Conservation (phyloP, 37 sponge, comb jelly and placozoan species). For the Geodia barretti region DNA sequence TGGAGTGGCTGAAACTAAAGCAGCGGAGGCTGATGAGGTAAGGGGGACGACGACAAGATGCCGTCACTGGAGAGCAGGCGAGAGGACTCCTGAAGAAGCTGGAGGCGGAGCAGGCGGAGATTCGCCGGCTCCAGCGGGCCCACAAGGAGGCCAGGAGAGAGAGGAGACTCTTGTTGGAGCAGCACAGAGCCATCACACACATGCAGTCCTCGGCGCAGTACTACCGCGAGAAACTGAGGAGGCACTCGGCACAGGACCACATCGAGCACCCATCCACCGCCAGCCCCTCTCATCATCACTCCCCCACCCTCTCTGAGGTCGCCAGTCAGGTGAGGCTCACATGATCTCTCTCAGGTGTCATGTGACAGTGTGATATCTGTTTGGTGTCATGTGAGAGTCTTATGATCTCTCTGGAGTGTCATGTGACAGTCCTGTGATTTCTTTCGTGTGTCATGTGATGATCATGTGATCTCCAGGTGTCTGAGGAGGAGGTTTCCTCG, state of each 20-base stretch:
- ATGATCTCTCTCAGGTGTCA: neutral
- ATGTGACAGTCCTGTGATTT: too few relatives aligned
- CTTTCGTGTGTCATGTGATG: too few relatives aligned
- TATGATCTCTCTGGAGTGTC: too few relatives aligned
- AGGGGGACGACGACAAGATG: conserved; percentile 90
- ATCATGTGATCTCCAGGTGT: too few relatives aligned
- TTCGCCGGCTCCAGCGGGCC: conserved; percentile 57
- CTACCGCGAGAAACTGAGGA: conserved; percentile 55
- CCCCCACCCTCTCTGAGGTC: neutral
- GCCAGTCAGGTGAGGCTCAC: neutral
- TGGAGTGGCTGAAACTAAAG: conserved; percentile 72
- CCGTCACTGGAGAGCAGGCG: conserved; percentile 70
- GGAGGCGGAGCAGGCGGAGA: conserved; percentile 84
- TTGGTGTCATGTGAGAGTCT: neutral
- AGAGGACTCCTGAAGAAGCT: conserved; percentile 68
- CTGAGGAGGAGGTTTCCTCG: neutral
- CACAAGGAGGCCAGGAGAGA: conserved; percentile 71
- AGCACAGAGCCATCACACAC: conserved; percentile 76
- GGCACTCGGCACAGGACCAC: neutral
- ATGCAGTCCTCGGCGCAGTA: conserved; percentile 53
- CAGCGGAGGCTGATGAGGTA: conserved; percentile 56
- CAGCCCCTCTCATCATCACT: neutral
- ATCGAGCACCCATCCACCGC: conserved; percentile 6
- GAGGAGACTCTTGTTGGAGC: conserved; percentile 58
- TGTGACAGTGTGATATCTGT: neutral